Base-by-base conservation (phyloP, 1,140 invertebrate species). In the Octopus sinensis region DNA sequence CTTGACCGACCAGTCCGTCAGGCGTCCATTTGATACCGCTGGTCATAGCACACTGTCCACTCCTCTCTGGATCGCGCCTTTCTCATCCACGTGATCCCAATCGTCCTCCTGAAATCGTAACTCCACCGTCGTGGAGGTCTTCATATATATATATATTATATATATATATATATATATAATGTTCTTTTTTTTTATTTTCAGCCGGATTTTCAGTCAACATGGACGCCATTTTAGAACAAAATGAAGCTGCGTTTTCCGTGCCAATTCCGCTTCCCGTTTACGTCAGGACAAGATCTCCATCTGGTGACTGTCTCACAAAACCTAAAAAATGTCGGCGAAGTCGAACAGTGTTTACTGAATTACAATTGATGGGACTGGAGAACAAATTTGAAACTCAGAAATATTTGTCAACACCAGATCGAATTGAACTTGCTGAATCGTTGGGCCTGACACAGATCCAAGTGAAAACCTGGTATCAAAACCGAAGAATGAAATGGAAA, bases 401-500 rank as follows among this genome's bases (percentile, higher is more conserved):
- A 80, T 99, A 99, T 91, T 92, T 99, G 13, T 98, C 96, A 7
- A 99, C 98, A 0, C 97, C 97, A 0, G 98, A 99, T 88, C 91
- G 98, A 77, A 96, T 99, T 7, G 97, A 99, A 88, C 91, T 99
- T 75, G 98, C 98, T 0, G 94, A 95, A 4, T 95, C 95, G 0
- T 92, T 99, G 13, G 96, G 96, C 86, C 92, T 99, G 4, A 98
- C 96, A 3, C 97, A 99, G 92, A 98, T 98, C 0, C 98, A 99
- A 91, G 94, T 94, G 5, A 93, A 92, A 84, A 92, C 92, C 0
- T 92, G 91, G 91, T 90, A 91, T 79, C 90, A 91, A 82, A 91
- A 90, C 82, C 75, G 90, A 53, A 80, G 90, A 76, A 91, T 91
- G 90, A 91, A 91, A 80, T 91, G 90, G 90, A 91, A 91, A 83